Base-by-base conservation (phyloP, 2,797 vertebrate species). In the Australoheros facetus region DNA sequence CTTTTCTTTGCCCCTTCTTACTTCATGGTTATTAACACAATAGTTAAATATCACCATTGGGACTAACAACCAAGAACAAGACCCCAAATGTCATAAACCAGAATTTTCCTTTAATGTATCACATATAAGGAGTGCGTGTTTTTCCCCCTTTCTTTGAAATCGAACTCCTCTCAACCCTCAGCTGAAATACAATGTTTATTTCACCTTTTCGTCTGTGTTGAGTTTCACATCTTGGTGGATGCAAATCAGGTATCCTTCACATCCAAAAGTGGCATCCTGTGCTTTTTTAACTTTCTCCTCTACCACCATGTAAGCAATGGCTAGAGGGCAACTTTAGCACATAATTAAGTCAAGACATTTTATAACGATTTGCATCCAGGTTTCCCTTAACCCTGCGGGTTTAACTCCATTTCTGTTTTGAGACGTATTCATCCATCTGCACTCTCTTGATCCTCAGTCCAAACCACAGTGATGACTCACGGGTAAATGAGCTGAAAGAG, bases 381-480 rank as follows among this genome's bases (percentile, higher is more conserved):
- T 89, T 88, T 81, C 74, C 58, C 80, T 82, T 84, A 91, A 86
- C 85, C 82, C 80, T 77, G 64, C 1, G 60, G 84, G 57, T 90
- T 92, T 85, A 87, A 87, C 90, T 89, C 80, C 77, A 71, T 84
- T 86, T 90, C 83, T 87, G 82, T 88, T 90, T 84, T 48, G 60
- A 85, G 89, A 89, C 81, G 55, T 73, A 86, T 81, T 85, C 84
- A 84, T 85, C 82, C 87, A 84, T 92, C 79, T 81, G 88, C 83
- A 85, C 81, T 88, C 81, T 86, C 87, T 92, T 92, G 91, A 95
- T 94, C 90, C 79, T 45, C 13, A 2, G 75, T 92, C 94, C 93
- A 95, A 95, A 95, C 96, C 95, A 72, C 95, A 94, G 86, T 75
- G 78, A 92, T 96, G 95, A 96, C 91, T 95, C 95, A 95, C 74